Conservation (phyloP, 2,797 vertebrate genomes). For the Tamandua tetradactyla region DNA sequence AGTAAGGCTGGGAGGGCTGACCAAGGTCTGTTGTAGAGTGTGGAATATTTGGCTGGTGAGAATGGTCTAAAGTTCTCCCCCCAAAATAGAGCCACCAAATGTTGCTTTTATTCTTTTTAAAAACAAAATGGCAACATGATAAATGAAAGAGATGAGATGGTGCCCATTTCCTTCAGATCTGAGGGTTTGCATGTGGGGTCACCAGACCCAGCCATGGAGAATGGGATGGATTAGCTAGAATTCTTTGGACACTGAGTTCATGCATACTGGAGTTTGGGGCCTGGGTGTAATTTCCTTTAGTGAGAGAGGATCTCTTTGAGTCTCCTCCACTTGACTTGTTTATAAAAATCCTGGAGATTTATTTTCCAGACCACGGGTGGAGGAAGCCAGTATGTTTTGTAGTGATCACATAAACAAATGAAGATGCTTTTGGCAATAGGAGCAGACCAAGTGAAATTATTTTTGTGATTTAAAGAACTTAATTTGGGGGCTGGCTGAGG, state of each 20-base stretch:
- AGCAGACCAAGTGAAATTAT: slow-evolving; percentile 51
- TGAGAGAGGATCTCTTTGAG: slow-evolving; percentile 58
- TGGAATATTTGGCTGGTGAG: not conserved
- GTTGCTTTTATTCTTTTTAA: not conserved
- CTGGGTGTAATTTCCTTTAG: slow-evolving; percentile 53
- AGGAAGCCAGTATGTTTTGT: slow-evolving; percentile 60
- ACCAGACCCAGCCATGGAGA: not conserved
- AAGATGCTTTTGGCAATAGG: slow-evolving; percentile 18
- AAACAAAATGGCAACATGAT: not conserved
- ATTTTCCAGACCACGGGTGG: slow-evolving; percentile 67
- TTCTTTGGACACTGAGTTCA: slow-evolving; percentile 20
- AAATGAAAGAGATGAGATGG: not conserved
- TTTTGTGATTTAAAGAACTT: slow-evolving; percentile 56
- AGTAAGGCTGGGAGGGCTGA: not conserved
- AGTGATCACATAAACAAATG: slow-evolving; percentile 64
- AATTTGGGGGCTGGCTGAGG: slow-evolving; percentile 53
- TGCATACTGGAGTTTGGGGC: slow-evolving; percentile 31
- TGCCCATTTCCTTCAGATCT: not conserved
- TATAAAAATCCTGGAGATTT: slow-evolving; percentile 63
- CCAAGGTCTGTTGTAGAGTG: not conserved
- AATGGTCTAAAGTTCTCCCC: not conserved
- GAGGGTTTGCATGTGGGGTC: not conserved
- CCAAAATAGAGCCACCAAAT: not conserved
- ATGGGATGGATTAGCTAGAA: not conserved
- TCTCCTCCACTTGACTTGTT: slow-evolving; percentile 66